Conservation (phyloP, 2,113 vertebrate genomes). For the Ptychochromis oligacanthus region DNA sequence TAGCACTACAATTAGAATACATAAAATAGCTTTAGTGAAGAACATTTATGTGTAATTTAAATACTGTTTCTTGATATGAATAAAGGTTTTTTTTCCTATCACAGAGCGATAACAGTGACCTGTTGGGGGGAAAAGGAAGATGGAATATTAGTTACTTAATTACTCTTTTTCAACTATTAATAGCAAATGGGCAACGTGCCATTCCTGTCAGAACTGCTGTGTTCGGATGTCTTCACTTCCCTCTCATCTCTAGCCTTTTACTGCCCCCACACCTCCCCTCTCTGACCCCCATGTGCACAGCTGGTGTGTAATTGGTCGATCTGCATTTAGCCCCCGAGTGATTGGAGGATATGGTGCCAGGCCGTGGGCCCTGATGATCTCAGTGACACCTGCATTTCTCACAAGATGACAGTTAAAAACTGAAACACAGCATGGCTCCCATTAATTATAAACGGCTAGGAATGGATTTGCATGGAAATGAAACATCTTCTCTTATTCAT, state of each 20-base stretch:
- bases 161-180: slow-evolving; percentile 23
- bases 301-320: slow-evolving; percentile 58
- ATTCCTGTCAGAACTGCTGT: slow-evolving; percentile 46
- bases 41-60: not conserved
- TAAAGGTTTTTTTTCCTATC: not conserved
- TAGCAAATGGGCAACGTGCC: slow-evolving; percentile 43
- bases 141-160: not conserved
- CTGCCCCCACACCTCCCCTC: not conserved
- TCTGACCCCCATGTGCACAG: not conserved
- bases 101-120: not conserved
- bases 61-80: not conserved
- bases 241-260: slow-evolving; percentile 12
- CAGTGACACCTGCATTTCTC: slow-evolving; percentile 45
- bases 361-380: slow-evolving; percentile 16
- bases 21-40: not conserved
- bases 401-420: slow-evolving; percentile 27
- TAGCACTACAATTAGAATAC: accelerated
- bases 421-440: slow-evolving; percentile 19
- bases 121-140: not conserved
- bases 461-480: not conserved
- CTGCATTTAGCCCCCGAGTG: not conserved
- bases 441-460: slow-evolving; percentile 23
- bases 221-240: slow-evolving; percentile 9
- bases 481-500: not conserved
- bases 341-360: slow-evolving; percentile 45